Percentiles rank a stretch among this genome's conserved stretches.
These are phyloP conservation scores for Thamnophis sirtalis DNA, from an alignment of 2,113 vertebrate species.

Conservation along the genomic window DNA sequence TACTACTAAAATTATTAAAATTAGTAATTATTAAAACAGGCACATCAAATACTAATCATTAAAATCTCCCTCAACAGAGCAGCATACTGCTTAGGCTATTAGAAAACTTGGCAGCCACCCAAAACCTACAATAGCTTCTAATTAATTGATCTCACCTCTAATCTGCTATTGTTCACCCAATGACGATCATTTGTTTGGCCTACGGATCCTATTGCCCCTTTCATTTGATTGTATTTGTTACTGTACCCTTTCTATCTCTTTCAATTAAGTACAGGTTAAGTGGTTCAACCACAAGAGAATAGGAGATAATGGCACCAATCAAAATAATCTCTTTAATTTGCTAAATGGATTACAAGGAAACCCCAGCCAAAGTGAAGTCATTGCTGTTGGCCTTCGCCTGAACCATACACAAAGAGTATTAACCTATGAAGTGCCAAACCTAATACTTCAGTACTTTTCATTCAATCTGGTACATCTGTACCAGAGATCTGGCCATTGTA, in stretches of 20 bases:
- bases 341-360: slow-evolving; percentile 86
- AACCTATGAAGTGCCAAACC: slow-evolving; percentile 74
- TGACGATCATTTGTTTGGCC: slow-evolving; percentile 83
- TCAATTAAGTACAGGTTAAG: slow-evolving; percentile 90
- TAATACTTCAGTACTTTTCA: slow-evolving; percentile 38
- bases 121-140: slow-evolving; percentile 81
- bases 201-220: slow-evolving; percentile 80
- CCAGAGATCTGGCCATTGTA: slow-evolving; percentile 15
- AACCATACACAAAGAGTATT: slow-evolving; percentile 80
- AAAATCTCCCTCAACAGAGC: slow-evolving; percentile 78
- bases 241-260: slow-evolving; percentile 84
- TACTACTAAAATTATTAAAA: slow-evolving; percentile 83
- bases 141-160: slow-evolving; percentile 87
- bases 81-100: slow-evolving; percentile 76
- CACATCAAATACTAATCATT: slow-evolving; percentile 80
- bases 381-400: slow-evolving; percentile 81
- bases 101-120: slow-evolving; percentile 81
- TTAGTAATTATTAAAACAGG: slow-evolving; percentile 82
- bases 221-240: slow-evolving; percentile 86
- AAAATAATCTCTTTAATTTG: slow-evolving; percentile 87
- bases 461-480: slow-evolving; percentile 18
- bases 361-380: slow-evolving; percentile 84
- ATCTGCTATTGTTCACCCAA: slow-evolving; percentile 83
- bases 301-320: slow-evolving; percentile 85
- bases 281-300: slow-evolving; percentile 83